Conservation (phyloP, 1,140 invertebrate species). For the Drosophila azteca region DNA sequence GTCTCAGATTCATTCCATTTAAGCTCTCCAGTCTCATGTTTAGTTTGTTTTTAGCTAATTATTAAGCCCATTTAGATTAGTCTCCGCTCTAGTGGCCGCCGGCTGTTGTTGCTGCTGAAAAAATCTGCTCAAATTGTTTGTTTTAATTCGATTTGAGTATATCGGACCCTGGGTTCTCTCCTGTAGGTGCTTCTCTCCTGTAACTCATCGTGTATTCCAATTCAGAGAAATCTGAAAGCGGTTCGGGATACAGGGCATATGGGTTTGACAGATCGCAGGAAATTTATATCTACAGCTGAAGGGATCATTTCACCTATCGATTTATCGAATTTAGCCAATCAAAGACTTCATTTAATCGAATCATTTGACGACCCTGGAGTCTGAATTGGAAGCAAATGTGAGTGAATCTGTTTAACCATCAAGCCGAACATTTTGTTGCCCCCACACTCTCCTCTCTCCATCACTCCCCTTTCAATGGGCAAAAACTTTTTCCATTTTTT, state of each 20-base stretch:
- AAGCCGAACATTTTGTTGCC: not conserved
- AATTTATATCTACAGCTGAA: too few species aligned
- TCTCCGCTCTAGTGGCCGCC: constrained; percentile 52
- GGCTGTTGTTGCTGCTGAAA: constrained; percentile 31
- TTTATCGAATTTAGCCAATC: too few species aligned
- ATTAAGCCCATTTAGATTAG: constrained; percentile 70
- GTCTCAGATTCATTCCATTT: constrained; percentile 15
- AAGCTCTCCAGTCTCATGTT: constrained; percentile 10
- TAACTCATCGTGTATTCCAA: too few species aligned
- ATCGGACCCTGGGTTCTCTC: constrained; percentile 11
- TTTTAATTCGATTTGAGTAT: constrained; percentile 66
- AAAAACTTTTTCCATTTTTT: constrained; percentile 67
- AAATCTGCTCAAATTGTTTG: constrained; percentile 53
- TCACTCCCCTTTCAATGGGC: constrained; percentile 5
- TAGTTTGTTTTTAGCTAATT: constrained; percentile 33
- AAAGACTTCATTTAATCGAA: not conserved
- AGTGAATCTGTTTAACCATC: not conserved
- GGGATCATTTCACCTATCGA: too few species aligned
- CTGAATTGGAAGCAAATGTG: not conserved
- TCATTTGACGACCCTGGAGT: not conserved
- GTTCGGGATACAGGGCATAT: not conserved
- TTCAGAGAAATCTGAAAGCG: too few species aligned
- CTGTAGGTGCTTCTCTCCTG: constrained; percentile 25
- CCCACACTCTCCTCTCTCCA: not conserved
- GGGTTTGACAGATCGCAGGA: not conserved